Conservation (phyloP, 2,888 invertebrate species). For the Caprella mutica region DNA sequence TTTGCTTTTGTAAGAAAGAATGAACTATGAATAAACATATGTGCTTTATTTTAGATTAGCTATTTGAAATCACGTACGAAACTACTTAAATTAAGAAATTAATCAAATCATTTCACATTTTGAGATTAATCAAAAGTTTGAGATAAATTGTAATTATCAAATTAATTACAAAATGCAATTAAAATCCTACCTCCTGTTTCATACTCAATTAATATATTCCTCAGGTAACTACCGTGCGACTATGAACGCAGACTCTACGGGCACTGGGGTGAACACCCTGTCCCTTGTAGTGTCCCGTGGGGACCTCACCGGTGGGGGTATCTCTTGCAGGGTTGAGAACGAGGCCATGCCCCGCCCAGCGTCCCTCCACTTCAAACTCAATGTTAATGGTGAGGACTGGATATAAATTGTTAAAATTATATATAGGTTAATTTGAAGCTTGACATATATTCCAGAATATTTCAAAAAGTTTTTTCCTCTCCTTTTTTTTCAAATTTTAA, state of each 20-base stretch:
- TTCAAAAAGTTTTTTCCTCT: not conserved
- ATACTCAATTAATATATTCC: too few relatives aligned
- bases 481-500: not conserved
- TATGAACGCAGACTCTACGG: constrained; percentile 46
- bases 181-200: not conserved
- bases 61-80: not conserved
- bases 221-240: constrained; percentile 17
- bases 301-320: constrained; percentile 45
- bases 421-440: too few relatives aligned
- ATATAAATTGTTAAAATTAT: too few relatives aligned
- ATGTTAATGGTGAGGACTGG: constrained; percentile 23
- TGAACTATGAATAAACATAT: not conserved
- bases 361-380: constrained; percentile 11
- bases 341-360: constrained; percentile 18
- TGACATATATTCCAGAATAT: too few relatives aligned
- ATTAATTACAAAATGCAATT: not conserved
- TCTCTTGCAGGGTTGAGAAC: constrained; percentile 21
- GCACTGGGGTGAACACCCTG: constrained; percentile 53
- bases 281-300: constrained; percentile 56
- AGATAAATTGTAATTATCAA: not conserved
- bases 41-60: not conserved
- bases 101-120: not conserved
- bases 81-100: not conserved
- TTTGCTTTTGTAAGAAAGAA: not conserved
- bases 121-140: too few relatives aligned